Evolutionary conservation across 2,113 vertebrate species (phyloP).

Genomic region (Ciconia boyciana): DNA sequence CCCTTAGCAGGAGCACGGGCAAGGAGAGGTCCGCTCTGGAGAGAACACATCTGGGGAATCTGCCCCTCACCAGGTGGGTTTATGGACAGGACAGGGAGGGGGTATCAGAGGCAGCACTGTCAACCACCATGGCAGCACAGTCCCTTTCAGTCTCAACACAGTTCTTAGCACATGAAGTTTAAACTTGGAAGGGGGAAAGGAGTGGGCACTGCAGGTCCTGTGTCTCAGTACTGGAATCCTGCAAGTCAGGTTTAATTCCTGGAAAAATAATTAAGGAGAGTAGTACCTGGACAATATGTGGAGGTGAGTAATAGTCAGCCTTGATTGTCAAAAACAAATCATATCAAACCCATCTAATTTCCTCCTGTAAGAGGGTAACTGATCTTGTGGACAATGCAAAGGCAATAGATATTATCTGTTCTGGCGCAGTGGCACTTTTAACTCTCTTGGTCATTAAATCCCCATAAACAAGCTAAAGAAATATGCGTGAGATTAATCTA

Average conservation of each 20-base stretch:
- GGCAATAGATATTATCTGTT: neutral
- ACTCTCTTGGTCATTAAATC: neutral
- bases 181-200: neutral
- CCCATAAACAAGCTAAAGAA: neutral
- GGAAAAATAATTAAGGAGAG: neutral
- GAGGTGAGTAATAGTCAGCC: neutral
- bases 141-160: neutral
- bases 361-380: neutral
- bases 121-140: neutral
- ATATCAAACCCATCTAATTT: neutral
- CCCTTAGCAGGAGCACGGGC: neutral
- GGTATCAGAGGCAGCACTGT: rapidly evolving
- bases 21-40: neutral
- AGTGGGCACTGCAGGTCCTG: neutral
- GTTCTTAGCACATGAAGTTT: neutral
- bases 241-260: neutral
- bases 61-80: neutral
- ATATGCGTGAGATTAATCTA: neutral
- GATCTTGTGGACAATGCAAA: neutral
- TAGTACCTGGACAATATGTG: neutral
- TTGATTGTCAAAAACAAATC: neutral
- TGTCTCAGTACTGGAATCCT: neutral
- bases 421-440: neutral
- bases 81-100: neutral
- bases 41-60: neutral